Percentiles rank a stretch among this genome's conserved stretches.
phyloP scores from a whole-genome alignment of 2,888 invertebrate genomes.

The Acleris laterana region DNA sequence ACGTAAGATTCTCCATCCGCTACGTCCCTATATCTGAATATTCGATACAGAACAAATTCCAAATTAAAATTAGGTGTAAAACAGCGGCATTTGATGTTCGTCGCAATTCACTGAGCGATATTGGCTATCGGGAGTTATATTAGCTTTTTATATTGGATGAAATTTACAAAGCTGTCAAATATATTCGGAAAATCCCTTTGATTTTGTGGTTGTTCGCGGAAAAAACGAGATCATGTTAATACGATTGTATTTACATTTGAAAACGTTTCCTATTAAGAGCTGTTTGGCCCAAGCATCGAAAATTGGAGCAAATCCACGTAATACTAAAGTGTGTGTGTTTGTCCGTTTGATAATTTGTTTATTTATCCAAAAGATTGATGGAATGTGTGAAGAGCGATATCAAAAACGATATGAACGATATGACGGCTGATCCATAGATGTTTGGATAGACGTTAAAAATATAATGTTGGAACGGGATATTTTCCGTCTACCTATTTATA shows the following conservation, averaged over 20 bases:
- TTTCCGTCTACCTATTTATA: too few relatives aligned
- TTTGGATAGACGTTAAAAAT: too few relatives aligned
- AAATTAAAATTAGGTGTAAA: slow-evolving; percentile 19
- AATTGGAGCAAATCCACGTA: neutral
- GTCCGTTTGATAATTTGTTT: too few relatives aligned
- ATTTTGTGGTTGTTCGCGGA: neutral
- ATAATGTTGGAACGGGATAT: too few relatives aligned
- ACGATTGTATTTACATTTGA: neutral
- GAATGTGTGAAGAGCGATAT: too few relatives aligned
- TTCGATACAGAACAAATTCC: slow-evolving; percentile 11
- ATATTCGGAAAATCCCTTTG: neutral
- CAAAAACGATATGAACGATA: too few relatives aligned
- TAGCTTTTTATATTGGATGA: neutral
- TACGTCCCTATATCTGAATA: slow-evolving; percentile 15
- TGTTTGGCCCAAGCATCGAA: neutral
- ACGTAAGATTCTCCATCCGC: neutral
- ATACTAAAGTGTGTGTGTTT: too few relatives aligned
- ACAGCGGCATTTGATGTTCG: slow-evolving; percentile 18
- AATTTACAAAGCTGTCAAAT: slow-evolving; percentile 4
- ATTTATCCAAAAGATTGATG: too few relatives aligned
- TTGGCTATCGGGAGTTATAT: slow-evolving; percentile 12
- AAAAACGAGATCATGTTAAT: neutral
- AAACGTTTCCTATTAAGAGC: neutral
- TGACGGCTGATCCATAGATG: too few relatives aligned
- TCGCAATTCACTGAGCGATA: slow-evolving; percentile 10